Percentiles rank a stretch among this genome's conserved stretches.
Evolutionary conservation across 2,797 vertebrate species (phyloP).

Genomic region (Lates japonicus): DNA sequence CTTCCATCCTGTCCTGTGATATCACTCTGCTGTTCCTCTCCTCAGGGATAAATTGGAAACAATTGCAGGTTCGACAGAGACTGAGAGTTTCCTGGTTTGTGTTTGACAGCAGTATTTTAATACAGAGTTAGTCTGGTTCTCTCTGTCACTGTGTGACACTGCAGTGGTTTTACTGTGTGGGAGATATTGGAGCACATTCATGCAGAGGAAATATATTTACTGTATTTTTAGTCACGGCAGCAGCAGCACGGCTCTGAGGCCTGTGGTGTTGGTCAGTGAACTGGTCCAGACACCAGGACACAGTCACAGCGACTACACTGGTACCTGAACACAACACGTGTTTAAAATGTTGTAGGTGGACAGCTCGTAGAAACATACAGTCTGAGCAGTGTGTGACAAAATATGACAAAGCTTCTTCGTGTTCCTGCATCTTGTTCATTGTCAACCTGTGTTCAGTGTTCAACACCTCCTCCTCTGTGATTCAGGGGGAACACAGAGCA

Average conservation of each 20-base stretch:
- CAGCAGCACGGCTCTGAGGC: background rate
- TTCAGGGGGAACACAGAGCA: background rate
- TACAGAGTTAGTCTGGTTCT: background rate
- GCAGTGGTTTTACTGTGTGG: background rate
- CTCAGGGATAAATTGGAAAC: background rate
- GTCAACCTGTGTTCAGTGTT: background rate
- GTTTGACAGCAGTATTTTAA: conserved; percentile 5
- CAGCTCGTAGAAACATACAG: background rate
- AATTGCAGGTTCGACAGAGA: background rate
- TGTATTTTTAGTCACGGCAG: background rate
- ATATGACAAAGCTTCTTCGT: too few relatives aligned
- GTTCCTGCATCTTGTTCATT: background rate
- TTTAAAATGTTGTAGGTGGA: background rate
- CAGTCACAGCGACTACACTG: too few relatives aligned
- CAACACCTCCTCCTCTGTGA: background rate
- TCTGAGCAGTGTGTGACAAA: too few relatives aligned
- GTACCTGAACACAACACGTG: background rate
- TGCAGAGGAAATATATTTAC: background rate
- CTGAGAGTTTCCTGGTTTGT: background rate
- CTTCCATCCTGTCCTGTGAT: background rate
- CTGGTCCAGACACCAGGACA: too few relatives aligned
- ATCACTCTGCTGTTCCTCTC: background rate
- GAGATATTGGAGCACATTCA: background rate
- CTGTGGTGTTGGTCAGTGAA: too few relatives aligned
- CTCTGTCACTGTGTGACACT: background rate